These are phyloP conservation scores for Acanthacorydalis orientalis DNA, from an alignment of 2,888 invertebrate genomes.

Conservation along the genomic window DNA sequence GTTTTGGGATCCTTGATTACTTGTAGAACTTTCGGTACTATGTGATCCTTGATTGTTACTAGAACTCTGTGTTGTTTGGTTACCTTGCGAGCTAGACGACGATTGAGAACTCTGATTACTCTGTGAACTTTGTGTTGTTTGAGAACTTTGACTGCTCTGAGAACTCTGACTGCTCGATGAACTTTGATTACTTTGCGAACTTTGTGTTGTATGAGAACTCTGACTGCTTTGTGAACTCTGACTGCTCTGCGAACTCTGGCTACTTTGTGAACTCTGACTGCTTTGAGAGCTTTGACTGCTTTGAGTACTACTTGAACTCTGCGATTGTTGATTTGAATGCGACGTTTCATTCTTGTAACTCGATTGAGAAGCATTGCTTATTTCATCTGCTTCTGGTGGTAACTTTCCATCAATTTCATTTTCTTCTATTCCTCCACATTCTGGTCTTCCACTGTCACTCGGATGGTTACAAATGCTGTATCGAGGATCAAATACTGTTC, in stretches of 20 bases:
- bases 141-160: not conserved
- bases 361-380: conserved; percentile 8
- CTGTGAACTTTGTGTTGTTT: conserved; percentile 4
- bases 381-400: conserved; percentile 10
- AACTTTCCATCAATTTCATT: conserved; percentile 28
- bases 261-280: conserved; percentile 6
- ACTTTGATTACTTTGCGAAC: not conserved
- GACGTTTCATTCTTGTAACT: conserved; percentile 9
- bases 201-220: not conserved
- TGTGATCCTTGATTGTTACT: conserved; percentile 7
- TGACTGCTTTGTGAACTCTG: not conserved
- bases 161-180: not conserved
- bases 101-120: conserved; percentile 7
- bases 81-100: conserved; percentile 6
- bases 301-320: conserved; percentile 9
- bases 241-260: conserved; percentile 4
- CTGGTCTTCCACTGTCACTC: conserved; percentile 43
- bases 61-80: conserved; percentile 2
- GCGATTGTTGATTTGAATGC: conserved; percentile 4
- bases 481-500: conserved; percentile 56
- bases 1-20: conserved; percentile 6
- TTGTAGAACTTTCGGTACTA: too few species aligned
- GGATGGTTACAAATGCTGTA: conserved; percentile 54
- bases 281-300: conserved; percentile 10
- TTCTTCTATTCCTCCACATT: conserved; percentile 37